Evolutionary conservation across 2,113 vertebrate species (phyloP).

Genomic region (Salvelinus namaycush): DNA sequence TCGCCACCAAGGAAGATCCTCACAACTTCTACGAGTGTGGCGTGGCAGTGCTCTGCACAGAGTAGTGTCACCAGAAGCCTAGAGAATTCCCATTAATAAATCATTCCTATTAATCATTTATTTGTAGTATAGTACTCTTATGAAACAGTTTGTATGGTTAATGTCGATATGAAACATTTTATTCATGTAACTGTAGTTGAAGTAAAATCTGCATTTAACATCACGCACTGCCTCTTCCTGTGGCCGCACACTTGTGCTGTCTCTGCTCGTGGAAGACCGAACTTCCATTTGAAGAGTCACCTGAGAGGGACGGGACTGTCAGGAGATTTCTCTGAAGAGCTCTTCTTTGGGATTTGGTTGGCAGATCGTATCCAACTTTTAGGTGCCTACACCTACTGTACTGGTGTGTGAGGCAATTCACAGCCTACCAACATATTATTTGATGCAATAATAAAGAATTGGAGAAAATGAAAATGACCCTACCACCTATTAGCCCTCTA

Average conservation of each 20-base stretch:
- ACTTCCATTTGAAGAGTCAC: slow-evolving; percentile 67
- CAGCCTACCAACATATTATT: no score
- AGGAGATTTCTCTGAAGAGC: slow-evolving; percentile 19
- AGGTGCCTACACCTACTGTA: not conserved
- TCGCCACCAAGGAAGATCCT: slow-evolving; percentile 94
- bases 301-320: slow-evolving; percentile 18
- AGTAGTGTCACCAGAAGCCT: slow-evolving; percentile 66
- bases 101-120: slow-evolving; percentile 6
- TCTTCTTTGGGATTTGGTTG: not conserved
- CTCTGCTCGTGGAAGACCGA: slow-evolving; percentile 37
- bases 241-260: slow-evolving; percentile 30
- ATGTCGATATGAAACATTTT: not conserved
- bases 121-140: slow-evolving; percentile 17
- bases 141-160: not conserved
- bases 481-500: no score
- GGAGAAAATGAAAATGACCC: no score
- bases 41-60: slow-evolving; percentile 92
- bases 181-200: slow-evolving; percentile 7
- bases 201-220: not conserved
- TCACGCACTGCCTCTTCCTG: slow-evolving; percentile 67
- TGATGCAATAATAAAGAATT: no score
- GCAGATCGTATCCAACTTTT: slow-evolving; percentile 5
- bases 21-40: slow-evolving; percentile 97
- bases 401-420: no score
- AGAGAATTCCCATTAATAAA: not conserved